Base-by-base conservation (phyloP, 2,113 vertebrate species). In the Salvelinus fontinalis region DNA sequence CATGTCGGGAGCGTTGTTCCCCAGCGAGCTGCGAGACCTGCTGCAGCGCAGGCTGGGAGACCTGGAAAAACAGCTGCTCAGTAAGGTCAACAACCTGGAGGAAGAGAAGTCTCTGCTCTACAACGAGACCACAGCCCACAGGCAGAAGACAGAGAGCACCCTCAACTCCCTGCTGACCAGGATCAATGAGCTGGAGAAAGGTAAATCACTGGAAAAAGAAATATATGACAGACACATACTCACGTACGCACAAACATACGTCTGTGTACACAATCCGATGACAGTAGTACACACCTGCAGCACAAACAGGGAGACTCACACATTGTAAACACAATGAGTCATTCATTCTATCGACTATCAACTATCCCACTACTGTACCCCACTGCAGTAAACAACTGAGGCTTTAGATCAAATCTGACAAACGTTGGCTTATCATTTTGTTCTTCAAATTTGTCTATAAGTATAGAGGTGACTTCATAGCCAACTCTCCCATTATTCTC, bases 171-270 rank as follows among this genome's bases (percentile, higher is more conserved):
- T 99, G 87, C 94, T 97, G 74, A 96, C 97, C 88, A 93, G 97
- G 80, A 97, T 98, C 84, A 93, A 92, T 0, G 97, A 99, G 67
- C 86, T 99, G 59, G 98, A 99, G 89, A 95, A 96, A 95, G 97
- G 97, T 99, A 74, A 44, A 8, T 3, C 27, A 6, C 13, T 62
- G 18, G 4, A 62, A 27, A 67, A 49, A 8, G 62, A 24, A 11
- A 44, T 9, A 44, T 44, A 44, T 44, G 39, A 44, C 39, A 44
- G 39, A 12, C 39, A 3, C 39, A 44, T 44, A 39, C 39, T 44
- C 39, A 11, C 39, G 9, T 9, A 11, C 39, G 9, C 39, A 44
- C 39, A 44, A 44, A 44, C 8, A 9, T 44, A 44, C 1, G 39
- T 12, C 39, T 44, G 39, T 44, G 39, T 44, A 11, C 39, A 44